Evolutionary conservation across 2,797 vertebrate species (phyloP), one percentile per base, ranked within the genome.

Genomic region (Danio kyathit): DNA sequence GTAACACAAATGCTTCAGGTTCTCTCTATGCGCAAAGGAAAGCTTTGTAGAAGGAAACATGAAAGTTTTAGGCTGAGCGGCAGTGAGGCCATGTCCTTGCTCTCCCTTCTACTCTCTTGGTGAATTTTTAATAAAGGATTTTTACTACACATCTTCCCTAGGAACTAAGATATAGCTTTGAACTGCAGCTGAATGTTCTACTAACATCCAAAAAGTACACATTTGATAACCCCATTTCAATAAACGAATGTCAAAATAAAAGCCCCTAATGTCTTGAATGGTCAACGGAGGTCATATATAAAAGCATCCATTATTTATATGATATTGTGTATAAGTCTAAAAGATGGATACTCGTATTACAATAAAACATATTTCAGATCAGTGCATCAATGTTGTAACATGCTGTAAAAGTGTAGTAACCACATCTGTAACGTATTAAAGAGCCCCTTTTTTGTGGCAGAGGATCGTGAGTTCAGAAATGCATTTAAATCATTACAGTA

Each of bases 101-200:
- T 80, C 60, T 74, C 48, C 44, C 38, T 51, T 66, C 75, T 65
- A 66, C 29, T 79, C 65, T 64, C 48, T 54, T 69, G 3, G 41
- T 83, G 54, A 48, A 80, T 80, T n/a, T 80, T 83, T 83, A 59
- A 83, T 83, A 63, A 79, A 73, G 41, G 29, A 43, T 72, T 70
- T 63, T 59, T 76, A 56, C 72, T 48, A 75, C 17, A 71, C 60
- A 40, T 74, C 63, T 29, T 29, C 11, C 21, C 17, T 64, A 64
- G 59, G 57, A 63, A 44, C 54, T 17, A 9, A 64, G 49, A 69
- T 69, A 6, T 49, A 19, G 17, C 60, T 43, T 59, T 41, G 21
- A 44, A 65, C n/a, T 74, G 54, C 5, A 38, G 17, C 38, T 44
- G 11, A 49, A 75, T 49, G 63, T 46, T 74, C 17, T 38, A 9